Evolutionary conservation across 2,113 vertebrate genomes (phyloP).

Genomic region (Oreochromis niloticus): DNA sequence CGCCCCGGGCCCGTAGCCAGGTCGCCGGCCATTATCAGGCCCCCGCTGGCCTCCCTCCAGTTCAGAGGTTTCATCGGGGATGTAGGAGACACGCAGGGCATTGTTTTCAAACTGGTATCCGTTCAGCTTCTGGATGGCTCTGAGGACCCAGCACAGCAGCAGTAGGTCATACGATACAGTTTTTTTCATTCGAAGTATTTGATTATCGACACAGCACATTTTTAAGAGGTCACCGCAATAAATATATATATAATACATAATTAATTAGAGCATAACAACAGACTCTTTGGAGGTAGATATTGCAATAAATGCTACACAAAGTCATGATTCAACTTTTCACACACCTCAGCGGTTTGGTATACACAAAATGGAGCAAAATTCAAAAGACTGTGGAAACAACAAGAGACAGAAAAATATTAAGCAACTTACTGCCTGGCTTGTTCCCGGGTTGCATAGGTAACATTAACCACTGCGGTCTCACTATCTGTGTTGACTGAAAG

Average conservation of each 20-base stretch:
- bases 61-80: slow-evolving; percentile 83
- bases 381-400: neutral
- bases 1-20: slow-evolving; percentile 79
- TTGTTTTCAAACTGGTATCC: slow-evolving; percentile 93
- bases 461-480: slow-evolving; percentile 92
- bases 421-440: slow-evolving; percentile 89
- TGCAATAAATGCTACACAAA: neutral
- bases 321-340: neutral
- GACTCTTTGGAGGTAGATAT: neutral
- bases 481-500: slow-evolving; percentile 89
- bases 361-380: neutral
- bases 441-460: slow-evolving; percentile 88
- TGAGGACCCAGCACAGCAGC: slow-evolving; percentile 15
- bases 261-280: neutral
- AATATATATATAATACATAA: neutral
- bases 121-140: slow-evolving; percentile 93
- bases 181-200: neutral
- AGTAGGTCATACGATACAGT: neutral
- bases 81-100: slow-evolving; percentile 86
- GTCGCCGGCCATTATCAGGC: slow-evolving; percentile 81
- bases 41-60: slow-evolving; percentile 70
- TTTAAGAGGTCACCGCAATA: neutral
- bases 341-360: neutral
- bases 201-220: neutral
- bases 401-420: neutral